Evolutionary conservation across 2,888 invertebrate genomes (phyloP).

Genomic region (Chorisops tibialis): DNA sequence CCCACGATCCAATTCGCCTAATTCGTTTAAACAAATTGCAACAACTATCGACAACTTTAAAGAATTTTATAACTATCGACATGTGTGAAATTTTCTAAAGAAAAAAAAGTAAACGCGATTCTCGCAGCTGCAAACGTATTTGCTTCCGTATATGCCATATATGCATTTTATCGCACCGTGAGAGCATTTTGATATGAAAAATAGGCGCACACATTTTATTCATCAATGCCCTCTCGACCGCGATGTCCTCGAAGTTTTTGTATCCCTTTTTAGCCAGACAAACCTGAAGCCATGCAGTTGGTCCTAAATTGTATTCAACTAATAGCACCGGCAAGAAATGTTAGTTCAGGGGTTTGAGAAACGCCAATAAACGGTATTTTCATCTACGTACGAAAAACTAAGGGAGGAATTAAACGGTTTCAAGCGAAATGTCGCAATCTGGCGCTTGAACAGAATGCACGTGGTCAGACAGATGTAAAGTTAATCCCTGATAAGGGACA

Average conservation of each 20-base stretch:
- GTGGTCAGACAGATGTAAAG: conserved; percentile 23
- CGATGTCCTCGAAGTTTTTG: no score
- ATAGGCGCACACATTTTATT: conserved; percentile 13
- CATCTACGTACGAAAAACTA: not conserved
- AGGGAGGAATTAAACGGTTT: conserved; percentile 24
- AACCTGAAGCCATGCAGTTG: conserved; percentile 15
- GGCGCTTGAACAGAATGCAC: conserved; percentile 9
- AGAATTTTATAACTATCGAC: no score
- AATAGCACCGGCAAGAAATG: conserved; percentile 16
- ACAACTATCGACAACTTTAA: no score
- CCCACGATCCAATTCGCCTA: no score
- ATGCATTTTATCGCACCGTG: conserved; percentile 10
- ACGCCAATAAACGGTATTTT: not conserved
- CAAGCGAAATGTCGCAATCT: conserved; percentile 17
- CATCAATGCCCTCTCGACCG: not conserved
- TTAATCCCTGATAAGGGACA: conserved; percentile 18
- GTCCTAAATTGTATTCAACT: conserved; percentile 20
- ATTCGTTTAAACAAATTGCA: no score
- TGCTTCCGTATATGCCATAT: not conserved
- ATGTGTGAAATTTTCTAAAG: conserved; percentile 18
- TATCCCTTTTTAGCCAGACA: conserved; percentile 7
- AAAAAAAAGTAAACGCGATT: conserved; percentile 4
- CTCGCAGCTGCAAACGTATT: conserved; percentile 21
- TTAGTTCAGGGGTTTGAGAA: conserved; percentile 18
- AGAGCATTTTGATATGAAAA: not conserved